phyloP scores from a whole-genome alignment of 1,140 invertebrate species.

The Phthorimaea operculella region DNA sequence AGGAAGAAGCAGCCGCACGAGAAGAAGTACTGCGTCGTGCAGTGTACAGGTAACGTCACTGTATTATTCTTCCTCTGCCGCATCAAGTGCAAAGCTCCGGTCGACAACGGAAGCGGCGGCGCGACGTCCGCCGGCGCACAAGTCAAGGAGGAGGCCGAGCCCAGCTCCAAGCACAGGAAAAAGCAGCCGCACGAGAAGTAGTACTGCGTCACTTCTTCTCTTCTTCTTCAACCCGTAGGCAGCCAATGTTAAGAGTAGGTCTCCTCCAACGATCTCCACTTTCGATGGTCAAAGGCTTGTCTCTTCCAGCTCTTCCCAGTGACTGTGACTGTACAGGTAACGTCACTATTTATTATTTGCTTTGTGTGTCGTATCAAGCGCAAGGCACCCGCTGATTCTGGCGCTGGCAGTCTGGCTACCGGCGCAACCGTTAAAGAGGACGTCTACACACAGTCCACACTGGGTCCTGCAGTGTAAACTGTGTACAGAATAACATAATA shows the following conservation, averaged over 20 bases:
- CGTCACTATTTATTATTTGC: conserved; percentile 75
- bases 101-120: background rate
- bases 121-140: conserved; percentile 41
- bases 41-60: conserved; percentile 44
- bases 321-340: conserved; percentile 59
- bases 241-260: no score
- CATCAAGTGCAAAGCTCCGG: conserved; percentile 81
- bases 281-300: no score
- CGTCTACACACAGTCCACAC: no score
- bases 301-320: no score
- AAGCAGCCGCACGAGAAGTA: conserved; percentile 45
- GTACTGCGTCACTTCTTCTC: conserved; percentile 56
- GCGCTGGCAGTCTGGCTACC: conserved; percentile 16
- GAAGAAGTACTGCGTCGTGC: conserved; percentile 58
- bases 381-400: conserved; percentile 50
- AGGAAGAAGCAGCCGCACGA: conserved; percentile 41
- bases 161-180: conserved; percentile 30
- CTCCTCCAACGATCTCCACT: no score
- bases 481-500: no score
- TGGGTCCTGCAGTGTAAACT: no score
- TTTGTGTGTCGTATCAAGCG: conserved; percentile 95
- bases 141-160: conserved; percentile 76
- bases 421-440: conserved; percentile 78
- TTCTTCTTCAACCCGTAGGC: no score
- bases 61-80: conserved; percentile 93